Percentiles rank a stretch among this genome's conserved stretches.
Conservation (phyloP, 2,888 invertebrate species). For the Ormia ochracea region DNA sequence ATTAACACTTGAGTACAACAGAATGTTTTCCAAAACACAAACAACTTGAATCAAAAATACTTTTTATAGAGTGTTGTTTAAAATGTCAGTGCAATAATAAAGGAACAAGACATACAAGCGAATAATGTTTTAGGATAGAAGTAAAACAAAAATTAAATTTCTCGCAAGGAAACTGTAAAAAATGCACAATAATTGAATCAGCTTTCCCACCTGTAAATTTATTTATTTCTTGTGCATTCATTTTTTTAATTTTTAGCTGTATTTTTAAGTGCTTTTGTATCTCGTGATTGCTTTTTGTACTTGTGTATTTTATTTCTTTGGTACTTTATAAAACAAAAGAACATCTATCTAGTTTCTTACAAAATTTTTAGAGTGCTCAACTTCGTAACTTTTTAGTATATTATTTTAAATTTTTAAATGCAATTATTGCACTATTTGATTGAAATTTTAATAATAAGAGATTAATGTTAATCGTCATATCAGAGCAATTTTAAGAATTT, state of each 20-base stretch:
- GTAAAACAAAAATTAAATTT: neutral
- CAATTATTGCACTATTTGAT: constrained; percentile 9
- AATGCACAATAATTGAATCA: constrained; percentile 66
- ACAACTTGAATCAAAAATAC: neutral
- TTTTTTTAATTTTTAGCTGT: constrained; percentile 37
- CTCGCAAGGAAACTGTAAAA: constrained; percentile 61
- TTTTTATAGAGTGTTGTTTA: neutral
- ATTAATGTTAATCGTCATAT: neutral
- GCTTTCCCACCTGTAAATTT: constrained; percentile 61
- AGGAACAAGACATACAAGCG: constrained; percentile 51
- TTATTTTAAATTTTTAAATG: neutral
- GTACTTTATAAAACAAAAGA: neutral
- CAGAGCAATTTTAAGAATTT: neutral
- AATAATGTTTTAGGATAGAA: constrained; percentile 43
- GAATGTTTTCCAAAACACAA: no score
- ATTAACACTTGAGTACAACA: no score
- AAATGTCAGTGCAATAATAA: neutral
- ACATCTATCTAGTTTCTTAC: constrained; percentile 5
- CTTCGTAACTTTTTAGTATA: constrained; percentile 45
- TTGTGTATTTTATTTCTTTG: neutral
- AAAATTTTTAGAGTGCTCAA: constrained; percentile 50
- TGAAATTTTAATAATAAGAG: constrained; percentile 15
- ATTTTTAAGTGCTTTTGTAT: constrained; percentile 55
- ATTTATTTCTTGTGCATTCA: constrained; percentile 44
- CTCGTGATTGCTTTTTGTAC: constrained; percentile 17